phyloP scores from a whole-genome alignment of 2,888 invertebrate genomes.

The Polia nebulosa region DNA sequence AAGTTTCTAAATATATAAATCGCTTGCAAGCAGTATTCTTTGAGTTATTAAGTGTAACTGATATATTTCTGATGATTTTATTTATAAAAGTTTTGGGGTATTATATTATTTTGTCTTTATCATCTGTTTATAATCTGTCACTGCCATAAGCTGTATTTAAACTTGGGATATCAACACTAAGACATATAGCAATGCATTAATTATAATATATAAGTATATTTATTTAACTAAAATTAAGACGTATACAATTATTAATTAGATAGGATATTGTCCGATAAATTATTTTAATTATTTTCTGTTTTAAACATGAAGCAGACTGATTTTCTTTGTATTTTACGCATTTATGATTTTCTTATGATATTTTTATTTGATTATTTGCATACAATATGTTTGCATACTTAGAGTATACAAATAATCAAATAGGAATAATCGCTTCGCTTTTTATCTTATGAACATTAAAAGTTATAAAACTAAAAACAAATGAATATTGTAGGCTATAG shows the following conservation, averaged over 20 bases:
- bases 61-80: conserved; percentile 9
- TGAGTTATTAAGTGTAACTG: conserved; percentile 1
- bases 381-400: background rate
- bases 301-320: conserved; percentile 53
- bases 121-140: conserved; percentile 26
- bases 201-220: conserved; percentile 36
- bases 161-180: conserved; percentile 10
- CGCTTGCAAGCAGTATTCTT: conserved; percentile 48
- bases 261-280: conserved; percentile 30
- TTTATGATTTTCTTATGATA: conserved; percentile 34
- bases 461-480: conserved; percentile 26
- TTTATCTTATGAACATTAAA: conserved; percentile 34
- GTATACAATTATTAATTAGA: conserved; percentile 25
- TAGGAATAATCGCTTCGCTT: conserved; percentile 3
- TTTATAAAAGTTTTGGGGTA: conserved; percentile 1
- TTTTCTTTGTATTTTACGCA: conserved; percentile 46
- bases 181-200: conserved; percentile 36
- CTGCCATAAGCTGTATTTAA: conserved; percentile 30
- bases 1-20: conserved; percentile 18
- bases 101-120: conserved; percentile 4
- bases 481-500: no score
- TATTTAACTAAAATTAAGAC: conserved; percentile 36
- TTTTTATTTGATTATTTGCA: conserved; percentile 19
- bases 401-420: background rate
- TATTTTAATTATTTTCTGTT: conserved; percentile 48